Conservation (phyloP, 2,797 vertebrate genomes). For the Gallirallus australis region DNA sequence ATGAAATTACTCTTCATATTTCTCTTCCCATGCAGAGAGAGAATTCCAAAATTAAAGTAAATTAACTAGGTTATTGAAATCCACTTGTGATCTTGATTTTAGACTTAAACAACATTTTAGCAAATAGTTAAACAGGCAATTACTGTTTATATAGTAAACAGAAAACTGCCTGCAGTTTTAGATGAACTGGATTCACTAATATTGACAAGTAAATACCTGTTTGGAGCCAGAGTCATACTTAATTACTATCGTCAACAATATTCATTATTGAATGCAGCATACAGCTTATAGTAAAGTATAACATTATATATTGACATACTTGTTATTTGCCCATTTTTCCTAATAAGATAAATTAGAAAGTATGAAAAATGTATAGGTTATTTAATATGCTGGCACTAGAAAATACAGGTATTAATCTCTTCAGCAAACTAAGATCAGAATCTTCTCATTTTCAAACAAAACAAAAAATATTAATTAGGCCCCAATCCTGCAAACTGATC, state of each 20-base stretch:
- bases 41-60: conserved; percentile 64
- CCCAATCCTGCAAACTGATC: background rate
- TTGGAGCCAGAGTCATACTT: conserved; percentile 15
- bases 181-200: conserved; percentile 19
- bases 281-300: background rate
- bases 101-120: conserved; percentile 55
- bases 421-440: background rate
- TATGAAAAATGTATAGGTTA: background rate
- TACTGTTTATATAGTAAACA: conserved; percentile 47
- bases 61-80: conserved; percentile 66
- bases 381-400: background rate
- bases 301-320: background rate
- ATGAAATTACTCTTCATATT: conserved; percentile 75
- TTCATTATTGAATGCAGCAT: conserved; percentile 8
- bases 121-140: conserved; percentile 38
- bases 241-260: conserved; percentile 37
- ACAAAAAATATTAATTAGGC: background rate
- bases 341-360: background rate
- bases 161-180: conserved; percentile 22
- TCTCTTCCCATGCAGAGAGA: conserved; percentile 65
- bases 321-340: background rate
- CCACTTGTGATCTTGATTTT: conserved; percentile 52
- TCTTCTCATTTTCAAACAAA: background rate
- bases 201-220: conserved; percentile 33
- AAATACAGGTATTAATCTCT: background rate